Evolutionary conservation across 2,797 vertebrate species (phyloP).

Genomic region (Melanotaenia parkinsoni): DNA sequence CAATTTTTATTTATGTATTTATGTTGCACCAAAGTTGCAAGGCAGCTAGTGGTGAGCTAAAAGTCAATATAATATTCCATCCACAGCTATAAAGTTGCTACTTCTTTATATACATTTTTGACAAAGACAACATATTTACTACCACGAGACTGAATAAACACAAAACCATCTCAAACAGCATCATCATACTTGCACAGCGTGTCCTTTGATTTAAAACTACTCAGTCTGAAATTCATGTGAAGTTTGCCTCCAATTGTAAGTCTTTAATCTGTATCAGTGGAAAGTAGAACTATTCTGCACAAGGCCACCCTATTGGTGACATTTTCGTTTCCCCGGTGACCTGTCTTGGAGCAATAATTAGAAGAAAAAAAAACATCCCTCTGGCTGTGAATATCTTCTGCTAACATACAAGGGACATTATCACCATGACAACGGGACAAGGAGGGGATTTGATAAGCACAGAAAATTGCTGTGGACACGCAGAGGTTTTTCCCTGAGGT

Average conservation of each 20-base stretch:
- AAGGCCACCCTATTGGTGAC: constrained; percentile 13
- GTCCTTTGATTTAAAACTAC: constrained; percentile 7
- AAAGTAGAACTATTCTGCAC: constrained; percentile 27
- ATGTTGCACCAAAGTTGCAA: too few relatives aligned
- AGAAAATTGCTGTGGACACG: constrained; percentile 18
- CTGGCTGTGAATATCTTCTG: constrained; percentile 36
- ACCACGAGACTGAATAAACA: background rate
- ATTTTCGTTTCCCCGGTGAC: constrained; percentile 54
- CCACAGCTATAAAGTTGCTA: background rate
- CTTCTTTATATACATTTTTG: background rate
- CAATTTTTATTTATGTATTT: too few relatives aligned
- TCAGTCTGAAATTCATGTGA: background rate
- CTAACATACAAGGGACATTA: constrained; percentile 32
- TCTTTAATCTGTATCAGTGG: constrained; percentile 27
- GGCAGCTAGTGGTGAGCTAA: too few relatives aligned
- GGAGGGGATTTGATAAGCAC: constrained; percentile 21
- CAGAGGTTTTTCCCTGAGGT: background rate
- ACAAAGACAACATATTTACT: background rate
- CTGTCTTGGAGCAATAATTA: constrained; percentile 43
- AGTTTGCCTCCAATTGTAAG: constrained; percentile 10
- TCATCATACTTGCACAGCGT: background rate
- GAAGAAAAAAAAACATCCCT: constrained; percentile 12
- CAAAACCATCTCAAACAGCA: background rate
- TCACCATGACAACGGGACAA: constrained; percentile 66
- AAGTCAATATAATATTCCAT: background rate